These are phyloP conservation scores for Lamellibrachia satsuma DNA, from an alignment of 2,888 invertebrate genomes.

Conservation along the genomic window DNA sequence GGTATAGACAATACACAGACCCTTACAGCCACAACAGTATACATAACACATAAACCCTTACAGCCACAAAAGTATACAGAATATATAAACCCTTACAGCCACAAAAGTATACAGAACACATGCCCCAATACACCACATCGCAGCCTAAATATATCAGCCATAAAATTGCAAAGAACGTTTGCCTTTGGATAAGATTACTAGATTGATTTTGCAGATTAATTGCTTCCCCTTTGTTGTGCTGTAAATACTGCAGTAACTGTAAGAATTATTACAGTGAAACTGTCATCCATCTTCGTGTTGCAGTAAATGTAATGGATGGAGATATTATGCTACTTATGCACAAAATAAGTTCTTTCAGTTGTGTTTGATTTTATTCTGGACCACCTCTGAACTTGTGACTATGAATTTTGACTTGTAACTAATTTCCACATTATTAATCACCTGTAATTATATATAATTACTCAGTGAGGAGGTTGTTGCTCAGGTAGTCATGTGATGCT, in stretches of 20 bases:
- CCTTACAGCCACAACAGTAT: not conserved
- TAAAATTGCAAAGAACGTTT: not conserved
- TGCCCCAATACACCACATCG: not conserved
- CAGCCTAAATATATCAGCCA: not conserved
- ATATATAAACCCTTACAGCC: not conserved
- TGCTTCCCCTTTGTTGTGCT: not conserved
- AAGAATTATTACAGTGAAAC: not conserved
- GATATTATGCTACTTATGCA: not conserved
- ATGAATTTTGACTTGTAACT: not conserved
- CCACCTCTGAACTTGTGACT: not conserved
- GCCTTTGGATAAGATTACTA: not conserved
- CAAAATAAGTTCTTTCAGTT: not conserved
- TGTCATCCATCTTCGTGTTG: not conserved
- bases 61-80: too few species aligned
- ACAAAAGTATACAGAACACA: not conserved
- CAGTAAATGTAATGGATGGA: not conserved
- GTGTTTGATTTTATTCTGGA: not conserved
- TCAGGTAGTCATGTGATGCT: not conserved
- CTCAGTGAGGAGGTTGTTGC: not conserved
- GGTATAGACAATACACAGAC: not conserved
- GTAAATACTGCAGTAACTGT: not conserved
- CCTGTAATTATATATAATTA: not conserved
- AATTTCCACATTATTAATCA: not conserved
- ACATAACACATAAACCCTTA: too few species aligned
- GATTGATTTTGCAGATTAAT: not conserved